phyloP scores from a whole-genome alignment of 2,113 vertebrate species.

The Zeus faber region DNA sequence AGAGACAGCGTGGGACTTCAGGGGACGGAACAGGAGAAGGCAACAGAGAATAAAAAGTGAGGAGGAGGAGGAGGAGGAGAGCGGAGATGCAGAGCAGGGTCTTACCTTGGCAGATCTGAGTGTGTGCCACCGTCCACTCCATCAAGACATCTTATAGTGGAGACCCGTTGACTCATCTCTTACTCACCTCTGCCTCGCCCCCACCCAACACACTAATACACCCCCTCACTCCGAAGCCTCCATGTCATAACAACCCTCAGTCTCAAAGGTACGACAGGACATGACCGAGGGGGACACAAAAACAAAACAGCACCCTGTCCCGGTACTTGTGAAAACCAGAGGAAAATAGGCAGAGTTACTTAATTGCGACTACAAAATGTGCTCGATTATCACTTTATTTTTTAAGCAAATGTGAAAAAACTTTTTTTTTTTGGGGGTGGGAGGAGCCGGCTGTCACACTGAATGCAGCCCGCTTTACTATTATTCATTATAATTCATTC shows the following conservation, averaged over 20 bases:
- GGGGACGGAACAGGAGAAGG: background rate
- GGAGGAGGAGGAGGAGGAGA: background rate
- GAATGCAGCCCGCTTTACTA: no score
- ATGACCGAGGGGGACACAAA: background rate
- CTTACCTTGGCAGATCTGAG: constrained; percentile 57
- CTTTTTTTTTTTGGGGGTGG: no score
- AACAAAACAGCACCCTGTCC: background rate
- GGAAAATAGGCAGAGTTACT: no score
- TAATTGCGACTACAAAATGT: no score
- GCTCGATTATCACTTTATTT: no score
- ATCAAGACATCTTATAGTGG: constrained; percentile 67
- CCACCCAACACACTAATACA: constrained; percentile 4
- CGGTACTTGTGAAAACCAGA: no score
- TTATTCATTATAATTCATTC: no score
- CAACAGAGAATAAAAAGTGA: background rate
- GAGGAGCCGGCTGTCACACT: no score
- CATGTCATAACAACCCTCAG: constrained; percentile 5
- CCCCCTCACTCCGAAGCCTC: constrained; percentile 25
- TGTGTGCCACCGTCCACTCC: constrained; percentile 41
- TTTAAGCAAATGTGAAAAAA: no score
- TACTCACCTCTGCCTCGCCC: constrained; percentile 58
- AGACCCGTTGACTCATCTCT: constrained; percentile 69
- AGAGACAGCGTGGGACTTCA: background rate
- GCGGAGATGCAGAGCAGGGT: constrained; percentile 30
- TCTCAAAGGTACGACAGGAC: no score